phyloP scores from a whole-genome alignment of 2,113 vertebrate genomes.

The Melozone crissalis region DNA sequence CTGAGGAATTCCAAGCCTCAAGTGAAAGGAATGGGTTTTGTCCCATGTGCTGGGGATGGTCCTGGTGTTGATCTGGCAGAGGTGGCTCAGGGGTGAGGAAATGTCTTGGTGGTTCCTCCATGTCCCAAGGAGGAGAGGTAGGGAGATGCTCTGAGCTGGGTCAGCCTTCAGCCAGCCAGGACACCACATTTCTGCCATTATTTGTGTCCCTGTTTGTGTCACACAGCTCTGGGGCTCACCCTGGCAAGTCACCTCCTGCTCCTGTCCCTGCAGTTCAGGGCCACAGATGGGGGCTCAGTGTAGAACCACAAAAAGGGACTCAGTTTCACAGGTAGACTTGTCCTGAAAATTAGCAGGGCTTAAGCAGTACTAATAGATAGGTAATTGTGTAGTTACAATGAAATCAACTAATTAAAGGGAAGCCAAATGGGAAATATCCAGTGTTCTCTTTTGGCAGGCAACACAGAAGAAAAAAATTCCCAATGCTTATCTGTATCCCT shows the following conservation, averaged over 20 bases:
- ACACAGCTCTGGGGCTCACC: not conserved
- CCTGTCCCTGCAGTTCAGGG: not conserved
- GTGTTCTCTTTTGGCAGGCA: constrained; percentile 36
- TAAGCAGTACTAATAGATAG: constrained; percentile 33
- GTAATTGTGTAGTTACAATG: constrained; percentile 53
- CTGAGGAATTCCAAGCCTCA: not conserved
- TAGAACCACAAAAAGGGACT: not conserved
- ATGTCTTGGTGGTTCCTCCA: not conserved
- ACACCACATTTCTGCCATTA: not conserved
- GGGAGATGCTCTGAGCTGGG: not conserved
- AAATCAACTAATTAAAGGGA: constrained; percentile 53
- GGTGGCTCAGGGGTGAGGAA: not conserved
- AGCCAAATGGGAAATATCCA: constrained; percentile 56
- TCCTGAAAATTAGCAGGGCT: constrained; percentile 22
- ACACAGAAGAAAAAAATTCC: not conserved
- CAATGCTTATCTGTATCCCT: not conserved
- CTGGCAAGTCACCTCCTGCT: not conserved
- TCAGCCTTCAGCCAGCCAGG: not conserved
- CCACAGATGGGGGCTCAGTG: not conserved
- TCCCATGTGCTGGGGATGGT: not conserved
- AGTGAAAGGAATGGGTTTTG: not conserved
- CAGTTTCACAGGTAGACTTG: not conserved
- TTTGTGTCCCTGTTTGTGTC: not conserved
- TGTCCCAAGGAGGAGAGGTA: not conserved
- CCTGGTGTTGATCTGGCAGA: not conserved